Conservation (phyloP, 2,797 vertebrate genomes). For the Crax fasciolata region DNA sequence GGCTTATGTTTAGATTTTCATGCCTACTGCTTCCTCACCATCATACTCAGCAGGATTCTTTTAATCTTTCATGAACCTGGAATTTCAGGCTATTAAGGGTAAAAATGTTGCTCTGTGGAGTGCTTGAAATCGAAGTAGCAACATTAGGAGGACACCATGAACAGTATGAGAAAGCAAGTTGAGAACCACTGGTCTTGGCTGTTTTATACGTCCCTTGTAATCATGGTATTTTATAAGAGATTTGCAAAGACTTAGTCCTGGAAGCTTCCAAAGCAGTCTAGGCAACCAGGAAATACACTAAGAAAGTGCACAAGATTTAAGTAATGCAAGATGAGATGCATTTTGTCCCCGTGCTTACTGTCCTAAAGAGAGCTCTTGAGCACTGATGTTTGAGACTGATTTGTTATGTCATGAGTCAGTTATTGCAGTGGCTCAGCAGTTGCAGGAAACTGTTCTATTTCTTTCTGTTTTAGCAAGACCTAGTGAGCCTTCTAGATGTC, state of each 20-base stretch:
- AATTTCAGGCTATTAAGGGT: neutral
- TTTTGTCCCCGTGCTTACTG: neutral
- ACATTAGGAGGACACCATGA: neutral
- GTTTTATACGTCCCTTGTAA: neutral
- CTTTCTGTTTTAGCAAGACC: slow-evolving; percentile 32
- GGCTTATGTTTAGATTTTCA: neutral
- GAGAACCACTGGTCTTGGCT: neutral
- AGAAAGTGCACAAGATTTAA: neutral
- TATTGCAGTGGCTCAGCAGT: neutral
- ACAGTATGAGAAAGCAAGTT: neutral
- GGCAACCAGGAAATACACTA: neutral
- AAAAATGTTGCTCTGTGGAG: neutral
- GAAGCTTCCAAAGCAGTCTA: neutral
- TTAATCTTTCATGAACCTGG: neutral
- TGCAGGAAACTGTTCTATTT: neutral
- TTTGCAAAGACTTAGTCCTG: neutral
- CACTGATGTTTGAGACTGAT: neutral
- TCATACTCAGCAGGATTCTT: fast-evolving
- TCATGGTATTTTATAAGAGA: neutral
- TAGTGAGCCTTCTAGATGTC: neutral
- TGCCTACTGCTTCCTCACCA: neutral
- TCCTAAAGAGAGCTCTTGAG: neutral
- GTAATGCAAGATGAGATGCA: fast-evolving
- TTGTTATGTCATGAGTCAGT: neutral
- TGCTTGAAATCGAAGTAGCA: neutral